A percentile compares a stretch with the other conserved stretches of the same genome.
Conservation (phyloP, 2,888 invertebrate genomes). For the Phasia obesa region DNA sequence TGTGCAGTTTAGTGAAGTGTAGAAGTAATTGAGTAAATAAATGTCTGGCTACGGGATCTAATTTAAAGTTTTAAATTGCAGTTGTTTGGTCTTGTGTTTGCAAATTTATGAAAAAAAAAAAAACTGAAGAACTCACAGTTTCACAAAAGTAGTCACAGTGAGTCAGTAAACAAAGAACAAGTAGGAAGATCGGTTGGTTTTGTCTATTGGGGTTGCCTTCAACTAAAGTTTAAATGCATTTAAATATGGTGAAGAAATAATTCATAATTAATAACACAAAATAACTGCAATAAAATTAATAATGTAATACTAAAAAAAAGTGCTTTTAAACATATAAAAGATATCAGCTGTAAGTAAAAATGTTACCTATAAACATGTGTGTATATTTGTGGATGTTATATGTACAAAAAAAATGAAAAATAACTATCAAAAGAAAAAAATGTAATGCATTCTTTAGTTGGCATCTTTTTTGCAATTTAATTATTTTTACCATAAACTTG, state of each 20-base stretch:
- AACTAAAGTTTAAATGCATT: not conserved
- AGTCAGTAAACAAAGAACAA: constrained; percentile 80
- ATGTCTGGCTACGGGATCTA: constrained; percentile 76
- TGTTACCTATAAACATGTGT: not conserved
- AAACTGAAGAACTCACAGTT: constrained; percentile 60
- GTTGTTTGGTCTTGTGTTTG: constrained; percentile 43
- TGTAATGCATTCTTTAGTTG: constrained; percentile 15
- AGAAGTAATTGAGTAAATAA: constrained; percentile 63
- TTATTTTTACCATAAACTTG: constrained; percentile 71
- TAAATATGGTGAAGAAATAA: not conserved
- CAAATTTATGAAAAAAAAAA: constrained; percentile 20
- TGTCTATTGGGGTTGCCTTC: constrained; percentile 10
- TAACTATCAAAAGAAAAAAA: not conserved
- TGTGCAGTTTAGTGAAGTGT: constrained; percentile 47
- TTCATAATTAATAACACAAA: not conserved
- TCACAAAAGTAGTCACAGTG: constrained; percentile 40
- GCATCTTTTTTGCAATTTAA: constrained; percentile 26
- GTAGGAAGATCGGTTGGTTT: constrained; percentile 75
- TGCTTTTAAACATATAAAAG: not conserved
- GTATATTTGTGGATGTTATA: not conserved
- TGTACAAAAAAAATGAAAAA: not conserved
- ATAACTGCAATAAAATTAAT: not conserved
- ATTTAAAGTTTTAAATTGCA: constrained; percentile 74
- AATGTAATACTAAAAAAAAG: constrained; percentile 5
- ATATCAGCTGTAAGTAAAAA: constrained; percentile 14